Conservation (phyloP, 2,888 invertebrate genomes). For the Xestia c-nigrum region DNA sequence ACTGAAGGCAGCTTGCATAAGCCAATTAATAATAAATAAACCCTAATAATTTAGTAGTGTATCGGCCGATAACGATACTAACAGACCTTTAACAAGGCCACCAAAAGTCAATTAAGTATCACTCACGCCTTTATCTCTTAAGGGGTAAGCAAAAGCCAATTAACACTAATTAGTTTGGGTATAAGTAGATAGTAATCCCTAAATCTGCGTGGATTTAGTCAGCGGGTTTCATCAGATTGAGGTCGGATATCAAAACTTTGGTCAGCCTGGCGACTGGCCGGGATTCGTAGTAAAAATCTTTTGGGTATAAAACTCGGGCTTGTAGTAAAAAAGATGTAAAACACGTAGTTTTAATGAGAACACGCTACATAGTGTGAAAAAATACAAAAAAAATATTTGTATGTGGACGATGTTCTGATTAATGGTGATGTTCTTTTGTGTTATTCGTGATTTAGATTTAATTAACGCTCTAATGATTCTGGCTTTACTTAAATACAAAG, state of each 20-base stretch:
- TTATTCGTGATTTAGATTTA: conserved; percentile 10
- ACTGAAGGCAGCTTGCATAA: conserved; percentile 12
- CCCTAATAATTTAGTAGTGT: conserved; percentile 49
- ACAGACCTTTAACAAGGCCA: conserved; percentile 31
- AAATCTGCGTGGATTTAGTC: conserved; percentile 57
- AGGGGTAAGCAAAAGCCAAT: conserved; percentile 66
- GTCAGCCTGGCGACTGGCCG: conserved; percentile 8
- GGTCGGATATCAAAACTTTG: conserved; percentile 42
- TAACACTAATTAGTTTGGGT: conserved; percentile 67
- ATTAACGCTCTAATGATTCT: conserved; percentile 3
- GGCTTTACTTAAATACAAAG: background rate
- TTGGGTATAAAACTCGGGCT: background rate
- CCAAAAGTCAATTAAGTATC: conserved; percentile 66
- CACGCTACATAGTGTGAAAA: conserved; percentile 13
- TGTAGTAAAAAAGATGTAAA: conserved; percentile 28
- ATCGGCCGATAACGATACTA: conserved; percentile 46
- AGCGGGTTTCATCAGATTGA: conserved; percentile 50
- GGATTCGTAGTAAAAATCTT: conserved; percentile 29
- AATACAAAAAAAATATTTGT: background rate
- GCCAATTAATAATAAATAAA: conserved; percentile 40
- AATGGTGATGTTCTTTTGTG: background rate
- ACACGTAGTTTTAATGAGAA: conserved; percentile 33
- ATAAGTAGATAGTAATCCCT: conserved; percentile 63
- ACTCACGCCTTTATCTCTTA: conserved; percentile 59
- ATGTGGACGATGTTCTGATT: conserved; percentile 7